Percentiles rank a stretch among this genome's conserved stretches.
These are phyloP conservation scores for Rhynchophorus ferrugineus DNA, from an alignment of 1,140 invertebrate genomes.

Conservation along the genomic window DNA sequence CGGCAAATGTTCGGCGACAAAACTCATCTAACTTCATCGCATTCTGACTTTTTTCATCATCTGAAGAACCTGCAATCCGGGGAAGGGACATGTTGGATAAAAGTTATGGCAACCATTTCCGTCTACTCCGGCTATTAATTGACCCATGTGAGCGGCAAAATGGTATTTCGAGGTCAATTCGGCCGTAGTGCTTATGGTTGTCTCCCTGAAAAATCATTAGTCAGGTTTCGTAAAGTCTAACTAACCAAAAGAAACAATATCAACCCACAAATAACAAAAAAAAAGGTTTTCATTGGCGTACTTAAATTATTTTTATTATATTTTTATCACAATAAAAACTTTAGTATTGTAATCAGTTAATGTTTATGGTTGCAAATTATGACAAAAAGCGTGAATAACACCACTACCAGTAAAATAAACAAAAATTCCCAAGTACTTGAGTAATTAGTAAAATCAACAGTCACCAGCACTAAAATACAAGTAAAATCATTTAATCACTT, in stretches of 20 bases:
- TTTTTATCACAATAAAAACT: too few relatives aligned
- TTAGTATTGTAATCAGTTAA: too few relatives aligned
- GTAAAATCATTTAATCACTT: too few relatives aligned
- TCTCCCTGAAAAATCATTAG: slow-evolving; percentile 32
- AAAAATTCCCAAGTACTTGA: too few relatives aligned
- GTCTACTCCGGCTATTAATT: slow-evolving; percentile 61
- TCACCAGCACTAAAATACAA: too few relatives aligned
- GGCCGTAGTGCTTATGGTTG: slow-evolving; percentile 37
- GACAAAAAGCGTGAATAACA: too few relatives aligned
- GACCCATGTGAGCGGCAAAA: slow-evolving; percentile 76
- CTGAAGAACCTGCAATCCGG: slow-evolving; percentile 54
- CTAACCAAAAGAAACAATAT: background rate
- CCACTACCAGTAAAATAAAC: too few relatives aligned
- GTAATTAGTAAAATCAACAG: too few relatives aligned
- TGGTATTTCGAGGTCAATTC: slow-evolving; percentile 63
- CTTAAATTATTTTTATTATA: too few relatives aligned
- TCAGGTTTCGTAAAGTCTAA: background rate
- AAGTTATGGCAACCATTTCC: slow-evolving; percentile 65
- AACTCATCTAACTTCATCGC: slow-evolving; percentile 35
- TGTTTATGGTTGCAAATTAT: too few relatives aligned
- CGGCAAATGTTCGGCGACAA: too few relatives aligned
- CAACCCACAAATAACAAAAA: background rate
- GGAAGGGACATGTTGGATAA: slow-evolving; percentile 61
- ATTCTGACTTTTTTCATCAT: slow-evolving; percentile 61
- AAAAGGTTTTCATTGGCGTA: background rate